Percentiles rank a stretch among this genome's conserved stretches.
Evolutionary conservation across 2,113 vertebrate genomes (phyloP).

Genomic region (Zosterops pallidus): DNA sequence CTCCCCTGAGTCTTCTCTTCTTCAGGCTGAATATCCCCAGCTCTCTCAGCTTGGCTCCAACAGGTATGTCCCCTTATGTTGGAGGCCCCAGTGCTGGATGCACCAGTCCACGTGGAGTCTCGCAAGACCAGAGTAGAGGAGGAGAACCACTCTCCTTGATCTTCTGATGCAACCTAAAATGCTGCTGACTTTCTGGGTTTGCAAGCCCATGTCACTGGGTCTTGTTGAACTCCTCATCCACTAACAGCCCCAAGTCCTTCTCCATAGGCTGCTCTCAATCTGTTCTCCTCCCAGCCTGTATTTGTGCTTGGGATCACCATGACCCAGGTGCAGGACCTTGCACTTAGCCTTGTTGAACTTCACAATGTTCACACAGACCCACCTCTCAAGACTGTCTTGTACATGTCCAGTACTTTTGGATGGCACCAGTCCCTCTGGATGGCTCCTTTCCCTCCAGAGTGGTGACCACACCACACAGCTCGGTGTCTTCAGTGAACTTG

Average conservation of each 20-base stretch:
- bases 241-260: background rate
- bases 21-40: background rate
- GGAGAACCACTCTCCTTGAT: background rate
- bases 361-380: background rate
- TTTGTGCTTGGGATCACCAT: background rate
- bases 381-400: background rate
- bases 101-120: background rate
- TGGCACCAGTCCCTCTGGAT: background rate
- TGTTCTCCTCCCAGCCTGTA: background rate
- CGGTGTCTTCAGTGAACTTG: background rate
- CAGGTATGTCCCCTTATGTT: background rate
- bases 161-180: background rate
- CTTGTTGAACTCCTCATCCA: background rate
- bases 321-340: background rate
- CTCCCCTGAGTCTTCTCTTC: background rate
- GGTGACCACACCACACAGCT: background rate
- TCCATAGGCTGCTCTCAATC: background rate
- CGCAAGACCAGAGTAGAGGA: background rate
- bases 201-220: background rate
- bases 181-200: background rate
- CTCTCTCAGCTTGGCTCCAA: background rate
- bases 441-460: background rate
- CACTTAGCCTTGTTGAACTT: background rate
- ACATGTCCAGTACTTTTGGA: background rate
- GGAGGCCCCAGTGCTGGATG: background rate